Evolutionary conservation across 2,113 vertebrate species (phyloP), one percentile per base, ranked within the genome.

Genomic region (Sturnira hondurensis): DNA sequence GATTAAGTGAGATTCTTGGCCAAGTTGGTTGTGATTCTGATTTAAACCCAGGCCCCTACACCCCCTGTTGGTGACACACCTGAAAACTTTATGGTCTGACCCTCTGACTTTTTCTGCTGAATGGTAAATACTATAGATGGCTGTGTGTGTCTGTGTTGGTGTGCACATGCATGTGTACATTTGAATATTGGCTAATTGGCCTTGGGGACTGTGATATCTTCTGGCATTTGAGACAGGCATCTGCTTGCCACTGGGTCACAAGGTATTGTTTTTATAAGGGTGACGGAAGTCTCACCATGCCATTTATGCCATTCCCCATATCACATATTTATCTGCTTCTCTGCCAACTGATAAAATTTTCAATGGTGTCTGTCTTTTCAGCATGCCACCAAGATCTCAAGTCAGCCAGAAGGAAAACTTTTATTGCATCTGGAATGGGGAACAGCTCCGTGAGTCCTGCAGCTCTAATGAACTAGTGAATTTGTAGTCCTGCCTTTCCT

Each of bases 121-220:
- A n/a, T 17, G 7, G 19, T 1, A 33, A 24, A 36, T 10, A 5
- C 2, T 7, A 45, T 8, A 15, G 45, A n/a, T 13, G 26, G 3
- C 50, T 17, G 3, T 31, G 12, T 22, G 19, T 28, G 38, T 20
- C 4, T n/a, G 16, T 8, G 8, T 76, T 3, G n/a, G 17, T 50
- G 5, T 28, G 28, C 0, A 7, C 20, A 4, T n/a, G 31, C 17
- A 1, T 20, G 22, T 43, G 10, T 52, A 16, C n/a, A 38, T 50
- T 80, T 89, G 71, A n/a, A 24, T 36, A 10, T 78, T 28, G n/a
- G 4, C 7, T 52, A 26, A 5, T 41, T 54, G 86, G 31, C 43
- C 7, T n/a, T 36, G 77, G 50, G 13, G 41, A 43, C 11, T 12
- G 47, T 45, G 6, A 0, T 43, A 20, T 22, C 43, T 93, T 56